A percentile compares a stretch with the other conserved stretches of the same genome.
Conservation (phyloP, 2,113 vertebrate genomes). For the Castor canadensis region DNA sequence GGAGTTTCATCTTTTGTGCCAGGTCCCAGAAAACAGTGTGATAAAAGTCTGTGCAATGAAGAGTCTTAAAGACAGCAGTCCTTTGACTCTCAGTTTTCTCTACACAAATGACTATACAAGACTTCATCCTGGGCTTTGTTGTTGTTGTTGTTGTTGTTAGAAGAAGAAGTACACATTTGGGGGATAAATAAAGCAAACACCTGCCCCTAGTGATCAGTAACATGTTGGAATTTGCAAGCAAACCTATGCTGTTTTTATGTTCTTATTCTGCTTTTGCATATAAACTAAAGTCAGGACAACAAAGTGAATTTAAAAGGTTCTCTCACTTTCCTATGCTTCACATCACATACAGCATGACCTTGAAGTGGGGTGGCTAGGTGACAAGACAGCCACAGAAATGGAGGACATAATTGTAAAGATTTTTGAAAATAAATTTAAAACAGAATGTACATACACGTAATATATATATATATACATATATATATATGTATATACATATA, state of each 20-base stretch:
- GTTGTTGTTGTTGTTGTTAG: too few relatives aligned
- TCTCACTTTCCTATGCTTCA: background rate
- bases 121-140: background rate
- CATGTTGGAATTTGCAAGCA: background rate
- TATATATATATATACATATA: too few relatives aligned
- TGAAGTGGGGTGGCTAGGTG: background rate
- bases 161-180: background rate
- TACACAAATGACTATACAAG: background rate
- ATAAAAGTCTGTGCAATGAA: background rate
- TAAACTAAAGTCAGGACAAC: background rate
- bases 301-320: background rate
- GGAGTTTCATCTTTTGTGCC: background rate
- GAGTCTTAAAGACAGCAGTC: background rate
- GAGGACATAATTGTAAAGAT: background rate
- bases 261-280: background rate
- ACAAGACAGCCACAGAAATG: background rate
- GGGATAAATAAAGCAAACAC: background rate
- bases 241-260: background rate
- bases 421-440: constrained; percentile 2
- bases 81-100: background rate
- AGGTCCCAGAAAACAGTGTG: background rate
- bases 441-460: background rate
- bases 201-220: background rate
- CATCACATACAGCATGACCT: background rate
- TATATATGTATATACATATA: too few relatives aligned